These are phyloP conservation scores for Harpagifer antarcticus DNA, from an alignment of 2,797 vertebrate species.

Conservation along the genomic window DNA sequence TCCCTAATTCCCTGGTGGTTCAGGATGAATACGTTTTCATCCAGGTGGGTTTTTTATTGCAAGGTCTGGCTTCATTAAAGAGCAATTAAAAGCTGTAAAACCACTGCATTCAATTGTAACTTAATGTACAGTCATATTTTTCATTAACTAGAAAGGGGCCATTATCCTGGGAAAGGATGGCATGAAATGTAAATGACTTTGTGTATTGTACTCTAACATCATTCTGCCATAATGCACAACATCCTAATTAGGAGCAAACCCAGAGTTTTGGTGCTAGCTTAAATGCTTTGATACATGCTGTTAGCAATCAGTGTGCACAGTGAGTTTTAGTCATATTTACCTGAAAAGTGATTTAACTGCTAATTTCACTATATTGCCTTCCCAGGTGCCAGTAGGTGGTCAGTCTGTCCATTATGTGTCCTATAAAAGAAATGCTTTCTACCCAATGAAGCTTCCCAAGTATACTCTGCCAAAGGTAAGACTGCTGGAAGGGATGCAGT, in stretches of 20 bases:
- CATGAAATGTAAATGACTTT: conserved; percentile 59
- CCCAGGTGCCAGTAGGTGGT: conserved; percentile 90
- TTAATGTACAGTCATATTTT: conserved; percentile 76
- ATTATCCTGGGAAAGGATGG: conserved; percentile 67
- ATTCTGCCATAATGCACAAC: conserved; percentile 37
- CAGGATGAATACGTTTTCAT: conserved; percentile 98
- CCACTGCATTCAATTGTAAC: conserved; percentile 60
- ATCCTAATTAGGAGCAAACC: conserved; percentile 52
- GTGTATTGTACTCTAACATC: conserved; percentile 46
- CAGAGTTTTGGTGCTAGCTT: conserved; percentile 43
- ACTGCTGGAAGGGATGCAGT: conserved; percentile 10
- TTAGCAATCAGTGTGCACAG: conserved; percentile 31
- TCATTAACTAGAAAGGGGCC: conserved; percentile 75
- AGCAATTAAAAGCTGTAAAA: conserved; percentile 79
- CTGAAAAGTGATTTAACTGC: conserved; percentile 21
- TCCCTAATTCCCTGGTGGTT: conserved; percentile 94
- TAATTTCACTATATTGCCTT: conserved; percentile 50
- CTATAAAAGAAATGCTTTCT: conserved; percentile 89
- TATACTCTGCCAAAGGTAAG: conserved; percentile 94
- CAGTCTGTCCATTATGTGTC: conserved; percentile 94
- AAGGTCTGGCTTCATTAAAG: conserved; percentile 82
- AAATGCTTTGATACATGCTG: conserved; percentile 45
- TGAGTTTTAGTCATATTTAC: conserved; percentile 41
- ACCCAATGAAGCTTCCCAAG: conserved; percentile 94
- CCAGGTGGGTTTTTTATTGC: conserved; percentile 90